Conservation (phyloP, 2,113 vertebrate species). For the Antennarius striatus region DNA sequence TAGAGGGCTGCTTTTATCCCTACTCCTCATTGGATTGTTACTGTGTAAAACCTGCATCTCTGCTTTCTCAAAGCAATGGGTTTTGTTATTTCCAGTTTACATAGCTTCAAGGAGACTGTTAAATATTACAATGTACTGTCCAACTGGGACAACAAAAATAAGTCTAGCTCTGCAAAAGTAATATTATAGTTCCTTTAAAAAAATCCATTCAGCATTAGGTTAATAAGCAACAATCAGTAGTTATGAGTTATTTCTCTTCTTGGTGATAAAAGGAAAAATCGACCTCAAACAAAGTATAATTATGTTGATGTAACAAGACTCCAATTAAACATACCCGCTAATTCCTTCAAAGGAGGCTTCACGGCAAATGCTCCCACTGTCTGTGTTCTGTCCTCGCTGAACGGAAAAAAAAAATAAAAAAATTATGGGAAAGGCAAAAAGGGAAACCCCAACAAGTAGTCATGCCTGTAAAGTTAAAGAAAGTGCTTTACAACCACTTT, state of each 20-base stretch:
- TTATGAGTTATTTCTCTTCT: slow-evolving; percentile 18
- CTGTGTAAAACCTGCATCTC: no score
- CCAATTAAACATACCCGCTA: slow-evolving; percentile 85
- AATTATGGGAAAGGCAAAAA: slow-evolving; percentile 7
- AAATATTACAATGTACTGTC: no score
- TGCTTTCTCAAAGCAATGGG: no score
- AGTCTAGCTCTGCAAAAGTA: slow-evolving; percentile 19
- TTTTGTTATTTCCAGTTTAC: no score
- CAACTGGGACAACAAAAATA: no score
- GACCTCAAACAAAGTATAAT: slow-evolving; percentile 40
- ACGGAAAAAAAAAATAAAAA: slow-evolving; percentile 14
- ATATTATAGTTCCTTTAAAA: slow-evolving; percentile 9
- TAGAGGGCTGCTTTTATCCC: no score
- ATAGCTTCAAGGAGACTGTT: no score
- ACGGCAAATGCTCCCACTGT: slow-evolving; percentile 86
- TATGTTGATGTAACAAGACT: slow-evolving; percentile 46
- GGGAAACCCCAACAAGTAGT: no score
- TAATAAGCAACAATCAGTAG: slow-evolving; percentile 34
- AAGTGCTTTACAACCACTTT: no score
- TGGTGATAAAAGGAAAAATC: slow-evolving; percentile 29
- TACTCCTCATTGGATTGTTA: no score
- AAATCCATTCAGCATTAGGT: slow-evolving; percentile 32
- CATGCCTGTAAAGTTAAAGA: no score
- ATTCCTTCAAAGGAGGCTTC: slow-evolving; percentile 96
- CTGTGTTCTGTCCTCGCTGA: slow-evolving; percentile 90